Evolutionary conservation across 2,797 vertebrate species (phyloP).

Genomic region (Naso thynnoides): DNA sequence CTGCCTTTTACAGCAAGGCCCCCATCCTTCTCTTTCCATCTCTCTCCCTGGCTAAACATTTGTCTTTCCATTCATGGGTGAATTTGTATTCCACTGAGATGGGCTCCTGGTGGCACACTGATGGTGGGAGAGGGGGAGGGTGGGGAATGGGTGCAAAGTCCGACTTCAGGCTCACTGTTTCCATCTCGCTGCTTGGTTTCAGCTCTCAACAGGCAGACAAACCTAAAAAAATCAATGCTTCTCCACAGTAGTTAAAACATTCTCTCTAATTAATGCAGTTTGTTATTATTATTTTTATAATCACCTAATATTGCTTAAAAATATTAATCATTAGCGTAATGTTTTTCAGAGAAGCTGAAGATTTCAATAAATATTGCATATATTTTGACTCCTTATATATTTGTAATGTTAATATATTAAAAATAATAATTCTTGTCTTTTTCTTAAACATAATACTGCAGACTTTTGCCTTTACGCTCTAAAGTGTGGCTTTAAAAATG

Average conservation of each 20-base stretch:
- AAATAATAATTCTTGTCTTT: not conserved
- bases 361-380: not conserved
- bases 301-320: not conserved
- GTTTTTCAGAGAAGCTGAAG: not conserved
- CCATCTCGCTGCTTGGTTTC: slow-evolving; percentile 59
- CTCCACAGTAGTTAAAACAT: not conserved
- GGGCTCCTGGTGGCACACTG: slow-evolving; percentile 62
- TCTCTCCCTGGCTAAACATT: slow-evolving; percentile 78
- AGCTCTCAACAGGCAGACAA: slow-evolving; percentile 36
- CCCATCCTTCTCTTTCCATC: slow-evolving; percentile 68
- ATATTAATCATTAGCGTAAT: slow-evolving; percentile 2
- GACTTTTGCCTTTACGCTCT: not conserved
- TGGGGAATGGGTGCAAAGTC: slow-evolving; percentile 71
- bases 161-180: slow-evolving; percentile 42
- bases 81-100: slow-evolving; percentile 80
- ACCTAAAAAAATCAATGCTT: slow-evolving; percentile 31
- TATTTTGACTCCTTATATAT: not conserved
- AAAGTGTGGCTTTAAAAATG: not conserved
- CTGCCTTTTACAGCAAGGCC: slow-evolving; percentile 66
- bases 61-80: slow-evolving; percentile 83
- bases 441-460: not conserved
- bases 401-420: not conserved
- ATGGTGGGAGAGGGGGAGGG: slow-evolving; percentile 26
- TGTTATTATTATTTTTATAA: not conserved
- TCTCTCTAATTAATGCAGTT: slow-evolving; percentile 11